Conservation (phyloP, 2,113 vertebrate genomes). For the Galbula dea region DNA sequence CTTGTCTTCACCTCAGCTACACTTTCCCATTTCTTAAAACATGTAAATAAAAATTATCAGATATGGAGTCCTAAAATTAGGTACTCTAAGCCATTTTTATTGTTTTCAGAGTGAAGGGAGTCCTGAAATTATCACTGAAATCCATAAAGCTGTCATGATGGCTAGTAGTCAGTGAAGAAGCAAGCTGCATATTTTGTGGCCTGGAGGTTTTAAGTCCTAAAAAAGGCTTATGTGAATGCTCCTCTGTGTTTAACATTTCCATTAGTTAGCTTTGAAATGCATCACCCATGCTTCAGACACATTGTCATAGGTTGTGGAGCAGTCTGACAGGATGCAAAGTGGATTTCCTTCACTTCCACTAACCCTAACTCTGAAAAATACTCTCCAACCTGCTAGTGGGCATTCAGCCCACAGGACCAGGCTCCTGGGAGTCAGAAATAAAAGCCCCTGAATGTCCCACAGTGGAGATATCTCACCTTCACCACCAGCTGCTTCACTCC, state of each 20-base stretch:
- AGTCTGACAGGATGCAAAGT: not conserved
- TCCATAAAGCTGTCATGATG: not conserved
- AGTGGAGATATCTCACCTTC: not conserved
- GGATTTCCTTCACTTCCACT: not conserved
- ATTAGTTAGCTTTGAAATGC: not conserved
- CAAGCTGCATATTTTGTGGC: not conserved
- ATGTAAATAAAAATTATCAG: constrained; percentile 14
- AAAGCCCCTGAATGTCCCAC: not conserved
- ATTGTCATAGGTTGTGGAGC: not conserved
- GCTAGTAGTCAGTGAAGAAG: not conserved
- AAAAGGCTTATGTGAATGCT: not conserved
- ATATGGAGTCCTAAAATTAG: not conserved
- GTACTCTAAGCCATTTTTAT: no score
- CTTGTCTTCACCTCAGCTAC: constrained; percentile 51
- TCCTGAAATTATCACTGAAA: not conserved
- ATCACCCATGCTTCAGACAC: fast-evolving
- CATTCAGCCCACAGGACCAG: not conserved
- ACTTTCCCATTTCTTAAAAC: constrained; percentile 25
- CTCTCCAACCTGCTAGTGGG: not conserved
- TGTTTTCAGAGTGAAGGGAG: not conserved
- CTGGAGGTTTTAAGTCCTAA: not conserved
- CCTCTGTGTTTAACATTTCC: not conserved
- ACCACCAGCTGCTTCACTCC: not conserved
- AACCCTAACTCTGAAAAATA: not conserved
- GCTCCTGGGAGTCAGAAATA: not conserved